Base-by-base conservation (phyloP, 1,140 invertebrate species). In the Mesaphorura yosii region DNA sequence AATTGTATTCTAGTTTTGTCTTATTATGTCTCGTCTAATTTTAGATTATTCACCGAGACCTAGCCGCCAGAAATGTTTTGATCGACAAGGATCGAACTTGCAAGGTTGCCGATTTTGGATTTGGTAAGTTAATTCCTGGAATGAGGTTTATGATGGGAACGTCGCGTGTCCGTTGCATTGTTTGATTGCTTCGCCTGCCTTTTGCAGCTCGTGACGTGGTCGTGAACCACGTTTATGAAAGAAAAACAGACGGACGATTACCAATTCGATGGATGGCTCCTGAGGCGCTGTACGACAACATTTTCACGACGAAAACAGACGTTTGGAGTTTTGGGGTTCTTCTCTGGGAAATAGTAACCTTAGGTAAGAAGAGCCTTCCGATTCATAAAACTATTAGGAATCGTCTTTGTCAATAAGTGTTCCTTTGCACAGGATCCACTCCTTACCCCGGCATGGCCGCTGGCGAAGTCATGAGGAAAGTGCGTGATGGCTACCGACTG, bases 81-180 rank as follows among this genome's bases (percentile, higher is more conserved):
- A 86, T 94, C 34, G 82, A 81, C 1, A 84, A 89, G 20, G 84
- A 91, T 61, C 80, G 87, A 59, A 78, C 79, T 0, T 92, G 89
- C 67, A 94, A 94, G 75, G 86, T 95, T 0, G 87, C 88, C 0
- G 91, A 95, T 68, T 95, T 95, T 66, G 91, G 90, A 1, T 88
- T 95, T 63, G 88, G n/a, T n/a, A n/a, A n/a, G n/a, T n/a, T n/a
- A n/a, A 89, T 0, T n/a, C n/a, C n/a, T n/a, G n/a, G n/a, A n/a
- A n/a, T n/a, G n/a, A n/a, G 45, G 10, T n/a, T n/a, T n/a, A n/a
- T n/a, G n/a, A n/a, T n/a, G n/a, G n/a, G n/a, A n/a, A n/a, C n/a
- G n/a, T n/a, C n/a, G n/a, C n/a, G n/a, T n/a, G n/a, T n/a, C n/a
- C n/a, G n/a, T n/a, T n/a, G n/a, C n/a, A n/a, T n/a, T n/a, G n/a